Evolutionary conservation across 2,888 invertebrate genomes (phyloP), one percentile per base, ranked within the genome.

Genomic region (Holacanthella duospinosa): DNA sequence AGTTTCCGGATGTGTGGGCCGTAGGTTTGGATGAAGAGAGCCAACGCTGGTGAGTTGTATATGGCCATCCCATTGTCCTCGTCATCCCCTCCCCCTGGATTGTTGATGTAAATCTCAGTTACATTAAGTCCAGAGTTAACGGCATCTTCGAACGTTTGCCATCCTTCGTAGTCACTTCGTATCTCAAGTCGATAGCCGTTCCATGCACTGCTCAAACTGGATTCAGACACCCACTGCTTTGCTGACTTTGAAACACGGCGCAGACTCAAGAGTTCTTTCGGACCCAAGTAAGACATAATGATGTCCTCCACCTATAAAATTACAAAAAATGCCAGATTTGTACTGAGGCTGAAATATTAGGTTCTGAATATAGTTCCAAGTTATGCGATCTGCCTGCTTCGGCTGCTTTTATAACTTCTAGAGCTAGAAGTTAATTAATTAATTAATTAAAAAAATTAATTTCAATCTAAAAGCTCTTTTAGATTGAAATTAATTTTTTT

Each of bases 1-100:
- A 48, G 48, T 48, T 48, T 48, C n/a, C 21, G 48, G 21, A 48
- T 48, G n/a, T 48, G 48, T n/a, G 48, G 48, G 6, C 48, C 48
- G n/a, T 48, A 48, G 12, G 48, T 21, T 9, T 48, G 12, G 21
- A 48, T 48, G 21, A 48, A 48, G 4, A 4, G 4, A 9, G 48
- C 4, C 6, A 48, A 4, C 21, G 19, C 12, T 4, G 12, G 19
- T 9, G 48, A 48, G 21, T 48, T 48, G 48, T 48, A 48, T 16
- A 48, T 48, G 4, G 4, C 19, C 19, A n/a, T 21, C 48, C 19
- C 19, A 4, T 48, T 21, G 21, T 48, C 48, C n/a, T n/a, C n/a
- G n/a, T n/a, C n/a, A n/a, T n/a, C n/a, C n/a, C n/a, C n/a, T n/a
- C n/a, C n/a, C 4, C 48, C 48, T n/a, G 48, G 48, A 21, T 48